Percentiles rank a stretch among this genome's conserved stretches.
phyloP scores from a whole-genome alignment of 2,113 vertebrate genomes.

The Gallinago jamesoni region DNA sequence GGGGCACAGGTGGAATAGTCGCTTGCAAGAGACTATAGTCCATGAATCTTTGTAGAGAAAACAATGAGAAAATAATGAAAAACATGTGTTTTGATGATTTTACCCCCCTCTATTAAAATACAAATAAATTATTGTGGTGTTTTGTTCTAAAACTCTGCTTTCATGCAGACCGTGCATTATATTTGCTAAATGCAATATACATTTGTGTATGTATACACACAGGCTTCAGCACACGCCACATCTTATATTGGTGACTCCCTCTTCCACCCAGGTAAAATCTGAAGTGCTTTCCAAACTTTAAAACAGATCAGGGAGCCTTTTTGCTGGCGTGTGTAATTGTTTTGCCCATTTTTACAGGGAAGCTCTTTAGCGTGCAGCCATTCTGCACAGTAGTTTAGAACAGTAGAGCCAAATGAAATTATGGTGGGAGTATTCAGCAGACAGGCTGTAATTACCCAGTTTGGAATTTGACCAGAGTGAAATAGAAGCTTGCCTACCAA shows the following conservation, averaged over 20 bases:
- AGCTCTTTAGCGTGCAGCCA: not conserved
- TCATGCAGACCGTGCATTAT: not conserved
- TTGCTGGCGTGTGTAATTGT: not conserved
- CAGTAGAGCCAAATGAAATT: constrained; percentile 43
- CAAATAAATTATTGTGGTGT: not conserved
- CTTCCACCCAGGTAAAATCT: not conserved
- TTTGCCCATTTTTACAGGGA: constrained; percentile 6
- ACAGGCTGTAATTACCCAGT: constrained; percentile 62
- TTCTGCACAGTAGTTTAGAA: constrained; percentile 1
- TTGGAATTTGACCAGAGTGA: constrained; percentile 63
- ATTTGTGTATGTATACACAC: not conserved
- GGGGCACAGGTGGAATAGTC: not conserved
- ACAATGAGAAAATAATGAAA: constrained; percentile 11
- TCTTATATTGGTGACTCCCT: not conserved
- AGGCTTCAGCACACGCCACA: not conserved
- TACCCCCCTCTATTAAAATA: not conserved
- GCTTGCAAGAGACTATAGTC: not conserved
- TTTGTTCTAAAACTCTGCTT: not conserved
- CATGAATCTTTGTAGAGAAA: not conserved
- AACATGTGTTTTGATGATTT: not conserved
- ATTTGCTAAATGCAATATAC: not conserved
- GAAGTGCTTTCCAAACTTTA: not conserved
- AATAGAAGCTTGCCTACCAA: constrained; percentile 61
- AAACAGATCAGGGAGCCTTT: not conserved
- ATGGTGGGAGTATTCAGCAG: constrained; percentile 48